A percentile compares a stretch with the other conserved stretches of the same genome.
Evolutionary conservation across 2,797 vertebrate genomes (phyloP).

Genomic region (Remorina albescens): DNA sequence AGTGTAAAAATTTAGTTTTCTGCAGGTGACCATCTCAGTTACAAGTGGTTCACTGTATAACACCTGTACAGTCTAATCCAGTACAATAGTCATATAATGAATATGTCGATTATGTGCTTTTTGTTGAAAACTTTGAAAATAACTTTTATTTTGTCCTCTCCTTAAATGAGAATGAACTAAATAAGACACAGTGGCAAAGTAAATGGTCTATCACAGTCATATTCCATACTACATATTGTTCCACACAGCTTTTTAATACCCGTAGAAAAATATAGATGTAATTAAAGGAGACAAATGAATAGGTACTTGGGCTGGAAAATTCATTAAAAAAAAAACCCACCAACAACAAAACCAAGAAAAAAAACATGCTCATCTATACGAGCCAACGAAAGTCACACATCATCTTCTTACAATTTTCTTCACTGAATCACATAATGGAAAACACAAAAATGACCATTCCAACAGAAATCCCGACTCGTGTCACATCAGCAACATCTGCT

Average conservation of each 20-base stretch:
- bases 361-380: too few species aligned
- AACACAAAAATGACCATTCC: too few species aligned
- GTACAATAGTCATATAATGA: not conserved
- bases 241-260: not conserved
- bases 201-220: not conserved
- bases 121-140: not conserved
- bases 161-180: not conserved
- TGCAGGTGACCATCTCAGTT: constrained; percentile 22
- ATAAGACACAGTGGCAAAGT: constrained; percentile 10
- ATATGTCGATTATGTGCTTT: not conserved
- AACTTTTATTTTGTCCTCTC: not conserved
- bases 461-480: too few species aligned
- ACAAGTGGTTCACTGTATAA: constrained; percentile 4
- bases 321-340: too few species aligned
- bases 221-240: not conserved
- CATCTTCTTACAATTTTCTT: too few species aligned
- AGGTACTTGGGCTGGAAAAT: not conserved
- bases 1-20: constrained; percentile 23
- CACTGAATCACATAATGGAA: too few species aligned
- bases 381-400: too few species aligned
- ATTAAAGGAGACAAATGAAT: not conserved
- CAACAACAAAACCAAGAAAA: too few species aligned
- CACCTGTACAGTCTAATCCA: constrained; percentile 1
- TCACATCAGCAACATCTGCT: too few species aligned
- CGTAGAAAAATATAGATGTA: not conserved